Evolutionary conservation across 1,140 invertebrate genomes (phyloP), one percentile per base, ranked within the genome.

Genomic region (Tribolium castaneum): DNA sequence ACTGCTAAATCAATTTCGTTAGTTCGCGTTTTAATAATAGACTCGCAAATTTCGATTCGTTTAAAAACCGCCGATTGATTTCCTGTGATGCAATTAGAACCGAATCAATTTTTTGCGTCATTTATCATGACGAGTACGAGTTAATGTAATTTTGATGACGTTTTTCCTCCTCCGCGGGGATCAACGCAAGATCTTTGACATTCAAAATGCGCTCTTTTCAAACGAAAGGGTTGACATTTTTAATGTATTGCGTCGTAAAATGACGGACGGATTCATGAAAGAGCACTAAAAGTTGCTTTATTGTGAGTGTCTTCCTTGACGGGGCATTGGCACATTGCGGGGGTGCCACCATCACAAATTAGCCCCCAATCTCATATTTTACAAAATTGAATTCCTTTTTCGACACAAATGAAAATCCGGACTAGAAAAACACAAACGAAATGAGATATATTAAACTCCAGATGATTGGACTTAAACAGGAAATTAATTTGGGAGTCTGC

Each of bases 91-190:
- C 39, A 45, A 45, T 66, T 13, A 12, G 6, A 13, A 30, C 10
- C 10, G 22, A 51, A 75, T 56, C 54, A 66, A 59, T 54, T 45
- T n/a, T 75, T 39, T n/a, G 70, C 6, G 25, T 73, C 54, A 73
- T 77, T 77, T 56, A 77, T 77, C 66, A 77, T 77, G 76, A 77
- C 76, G 52, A 49, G 14, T 50, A 39, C 2, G 49, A 56, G 70
- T 30, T 77, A 77, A 77, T 77, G 76, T 34, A 77, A 54, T 72
- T 77, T 77, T 77, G 54, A 77, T 73, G 76, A 12, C 66, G 50
- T 35, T 59, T 49, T 71, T 51, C 35, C 49, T 71, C 3, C 25
- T 45, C 54, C 6, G 19, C 16, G 16, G 10, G 54, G 54, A 59
- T 59, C 19, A 59, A 3, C 19, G 39, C 2, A 10, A 10, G 14